A percentile compares a stretch with the other conserved stretches of the same genome.
Evolutionary conservation across 2,888 invertebrate species (phyloP).

Genomic region (Pachymerium ferrugineum): DNA sequence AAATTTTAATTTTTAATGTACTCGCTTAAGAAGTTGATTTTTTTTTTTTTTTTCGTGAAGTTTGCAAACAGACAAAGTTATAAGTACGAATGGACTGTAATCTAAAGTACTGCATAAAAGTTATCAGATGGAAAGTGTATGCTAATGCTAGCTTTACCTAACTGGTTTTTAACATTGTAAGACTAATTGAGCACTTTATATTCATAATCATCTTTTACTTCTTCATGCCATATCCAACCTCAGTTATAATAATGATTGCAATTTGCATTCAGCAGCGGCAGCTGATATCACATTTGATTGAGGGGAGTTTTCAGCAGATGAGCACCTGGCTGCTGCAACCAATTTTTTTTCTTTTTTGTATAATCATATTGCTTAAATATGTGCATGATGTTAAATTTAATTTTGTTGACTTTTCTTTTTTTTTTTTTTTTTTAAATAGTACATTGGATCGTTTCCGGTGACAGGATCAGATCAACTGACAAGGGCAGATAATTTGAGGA

Average conservation of each 20-base stretch:
- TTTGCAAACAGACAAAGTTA: too few species aligned
- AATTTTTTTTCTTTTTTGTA: background rate
- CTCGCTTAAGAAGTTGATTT: too few species aligned
- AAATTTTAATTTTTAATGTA: too few species aligned
- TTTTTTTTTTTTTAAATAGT: slow-evolving; percentile 32
- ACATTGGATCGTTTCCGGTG: slow-evolving; percentile 73
- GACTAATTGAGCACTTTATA: background rate
- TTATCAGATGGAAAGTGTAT: background rate
- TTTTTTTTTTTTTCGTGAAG: too few species aligned
- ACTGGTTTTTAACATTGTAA: slow-evolving; percentile 14
- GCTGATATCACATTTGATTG: slow-evolving; percentile 12
- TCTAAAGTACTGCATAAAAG: background rate
- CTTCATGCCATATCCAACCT: background rate
- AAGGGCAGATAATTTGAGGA: slow-evolving; percentile 60
- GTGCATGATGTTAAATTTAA: background rate
- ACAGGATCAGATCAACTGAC: slow-evolving; percentile 61
- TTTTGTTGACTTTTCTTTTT: background rate
- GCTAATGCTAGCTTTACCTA: background rate
- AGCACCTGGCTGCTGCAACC: slow-evolving; percentile 5
- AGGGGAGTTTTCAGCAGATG: background rate
- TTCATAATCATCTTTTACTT: background rate
- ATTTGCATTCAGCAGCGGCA: slow-evolving; percentile 16
- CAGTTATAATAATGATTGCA: slow-evolving; percentile 2
- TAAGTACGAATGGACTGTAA: too few species aligned
- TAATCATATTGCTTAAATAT: background rate